These are phyloP conservation scores for Oncorhynchus tshawytscha DNA, from an alignment of 2,113 vertebrate genomes.

Conservation along the genomic window DNA sequence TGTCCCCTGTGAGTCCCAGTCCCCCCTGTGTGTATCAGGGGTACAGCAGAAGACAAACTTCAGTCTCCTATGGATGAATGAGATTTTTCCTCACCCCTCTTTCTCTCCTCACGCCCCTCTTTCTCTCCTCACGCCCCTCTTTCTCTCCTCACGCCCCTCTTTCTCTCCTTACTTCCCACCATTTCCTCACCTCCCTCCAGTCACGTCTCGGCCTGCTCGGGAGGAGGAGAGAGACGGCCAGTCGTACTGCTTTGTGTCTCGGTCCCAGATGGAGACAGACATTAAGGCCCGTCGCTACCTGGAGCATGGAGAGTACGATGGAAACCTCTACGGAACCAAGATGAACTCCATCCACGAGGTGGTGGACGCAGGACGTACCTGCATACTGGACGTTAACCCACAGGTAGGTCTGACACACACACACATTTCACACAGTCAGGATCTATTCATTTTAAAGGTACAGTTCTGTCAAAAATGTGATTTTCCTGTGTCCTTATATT, in stretches of 20 bases:
- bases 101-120: no score
- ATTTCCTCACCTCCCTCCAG: conserved; percentile 58
- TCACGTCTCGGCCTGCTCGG: conserved; percentile 89
- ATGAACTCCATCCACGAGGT: conserved; percentile 97
- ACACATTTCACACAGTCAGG: not conserved
- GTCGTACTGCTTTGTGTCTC: conserved; percentile 90
- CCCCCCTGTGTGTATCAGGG: not conserved
- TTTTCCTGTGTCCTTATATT: no score
- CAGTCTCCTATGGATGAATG: no score
- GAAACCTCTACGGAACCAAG: conserved; percentile 97
- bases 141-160: no score
- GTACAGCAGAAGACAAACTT: no score
- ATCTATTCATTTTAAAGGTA: not conserved
- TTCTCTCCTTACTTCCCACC: not conserved
- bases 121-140: not conserved
- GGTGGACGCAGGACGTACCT: conserved; percentile 86
- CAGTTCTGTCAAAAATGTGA: no score
- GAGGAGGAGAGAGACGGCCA: conserved; percentile 95
- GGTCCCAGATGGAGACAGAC: conserved; percentile 90
- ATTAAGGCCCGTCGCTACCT: conserved; percentile 91
- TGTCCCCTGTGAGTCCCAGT: conserved; percentile 58
- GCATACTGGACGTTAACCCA: conserved; percentile 96
- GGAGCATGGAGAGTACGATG: conserved; percentile 96
- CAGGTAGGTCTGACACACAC: conserved; percentile 85
- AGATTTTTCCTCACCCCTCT: no score